Evolutionary conservation across 1,140 invertebrate species (phyloP).

Genomic region (Drosophila triauraria): DNA sequence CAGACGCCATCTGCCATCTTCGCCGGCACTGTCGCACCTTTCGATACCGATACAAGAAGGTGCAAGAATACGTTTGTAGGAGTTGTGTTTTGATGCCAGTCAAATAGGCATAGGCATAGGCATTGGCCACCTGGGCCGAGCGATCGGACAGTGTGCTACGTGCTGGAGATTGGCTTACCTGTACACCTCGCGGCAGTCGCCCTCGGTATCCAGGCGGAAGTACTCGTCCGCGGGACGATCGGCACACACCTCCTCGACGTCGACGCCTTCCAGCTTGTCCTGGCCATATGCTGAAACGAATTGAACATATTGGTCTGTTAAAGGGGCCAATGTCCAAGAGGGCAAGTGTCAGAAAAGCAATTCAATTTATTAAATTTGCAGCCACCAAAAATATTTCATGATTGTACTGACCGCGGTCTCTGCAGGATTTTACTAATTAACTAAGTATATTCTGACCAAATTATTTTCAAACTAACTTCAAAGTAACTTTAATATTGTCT

Average conservation of each 20-base stretch:
- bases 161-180: constrained; percentile 87
- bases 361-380: neutral
- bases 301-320: neutral
- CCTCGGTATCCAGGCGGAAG: constrained; percentile 93
- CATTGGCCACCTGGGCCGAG: constrained; percentile 5
- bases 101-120: neutral
- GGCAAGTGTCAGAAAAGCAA: neutral
- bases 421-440: neutral
- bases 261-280: constrained; percentile 88
- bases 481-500: too few species aligned
- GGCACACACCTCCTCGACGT: constrained; percentile 93
- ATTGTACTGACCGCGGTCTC: too few species aligned
- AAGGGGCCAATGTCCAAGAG: neutral
- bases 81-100: constrained; percentile 12
- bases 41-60: constrained; percentile 48
- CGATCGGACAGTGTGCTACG: constrained; percentile 32
- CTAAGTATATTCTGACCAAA: neutral
- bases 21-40: constrained; percentile 95
- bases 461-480: too few species aligned
- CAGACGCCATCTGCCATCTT: constrained; percentile 93
- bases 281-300: constrained; percentile 86
- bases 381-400: neutral
- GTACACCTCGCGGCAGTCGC: constrained; percentile 96
- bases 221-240: constrained; percentile 95
- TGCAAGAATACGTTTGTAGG: constrained; percentile 52